Base-by-base conservation (phyloP, 1,140 invertebrate species). In the Cepaea nemoralis region DNA sequence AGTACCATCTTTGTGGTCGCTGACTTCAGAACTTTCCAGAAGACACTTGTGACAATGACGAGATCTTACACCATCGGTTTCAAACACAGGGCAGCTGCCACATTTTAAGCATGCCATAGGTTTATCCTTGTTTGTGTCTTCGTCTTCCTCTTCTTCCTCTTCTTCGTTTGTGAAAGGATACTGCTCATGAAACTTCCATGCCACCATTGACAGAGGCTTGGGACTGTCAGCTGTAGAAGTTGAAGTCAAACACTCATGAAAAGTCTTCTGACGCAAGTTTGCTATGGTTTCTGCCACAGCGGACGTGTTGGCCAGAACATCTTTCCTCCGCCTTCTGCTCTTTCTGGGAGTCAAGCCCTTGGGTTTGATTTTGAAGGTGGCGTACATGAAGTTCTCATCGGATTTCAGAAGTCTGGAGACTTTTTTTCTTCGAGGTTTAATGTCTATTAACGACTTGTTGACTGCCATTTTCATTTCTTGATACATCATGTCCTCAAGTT, bases 381-480 rank as follows among this genome's bases (percentile, higher is more conserved):
- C 87, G 79, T 87, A 90, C 14, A 89, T 84, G 63, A 89, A 89
- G 69, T 88, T 85, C 31, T 86, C 83, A 50, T 84, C 83, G 12
- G 86, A 86, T 80, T 87, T 88, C n/a, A 88, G 82, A 19, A 87
- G 73, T 42, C 88, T 84, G 16, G 81, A 87, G 27, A 86, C 83
- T 55, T 86, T 86, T 67, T 85, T 81, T 37, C 83, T 81, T 67
- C 86, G 71, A 2, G 86, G 85, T 42, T 87, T 87, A n/a, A 88
- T 82, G 27, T 69, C 77, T 8, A 33, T 16, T 2, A 35, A 5
- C 0, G 75, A 35, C 19, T 35, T 75, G 27, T 75, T 50, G 24
- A 24, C n/a, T 55, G 12, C 27, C 33, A 42, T 3, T 40, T 39
- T 71, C 40, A 31, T 42, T 24, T 39, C 22, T 22, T 71, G 37